Evolutionary conservation across 2,113 vertebrate genomes (phyloP), one percentile per base, ranked within the genome.

Genomic region (Rhodinocichla rosea): DNA sequence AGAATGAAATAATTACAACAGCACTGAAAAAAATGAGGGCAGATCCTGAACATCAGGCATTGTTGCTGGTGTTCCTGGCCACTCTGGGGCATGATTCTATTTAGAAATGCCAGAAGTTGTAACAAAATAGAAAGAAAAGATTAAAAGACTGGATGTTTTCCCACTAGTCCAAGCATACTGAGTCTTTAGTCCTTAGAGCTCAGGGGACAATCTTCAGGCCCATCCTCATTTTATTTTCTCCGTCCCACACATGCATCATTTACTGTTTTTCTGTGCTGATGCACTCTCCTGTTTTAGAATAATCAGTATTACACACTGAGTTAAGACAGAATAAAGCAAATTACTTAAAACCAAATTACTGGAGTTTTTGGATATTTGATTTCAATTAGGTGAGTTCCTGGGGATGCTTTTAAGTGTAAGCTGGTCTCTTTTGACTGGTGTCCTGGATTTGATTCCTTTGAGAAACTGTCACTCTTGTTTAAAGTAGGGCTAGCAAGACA

Each of bases 111-210:
- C 42, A 60, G 52, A 75, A 90, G 15, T 30, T 64, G 9, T 86
- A 76, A 80, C 28, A 69, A 90, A 86, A 79, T 70, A 15, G 10
- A 55, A 24, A 67, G 30, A 39, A 83, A 40, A 62, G 13, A 3
- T 32, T 88, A 28, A 15, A 42, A 52, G 64, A 52, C 15, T 35
- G 55, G 7, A 5, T 74, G 11, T 86, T 92, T 89, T 83, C 37
- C 32, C 20, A 16, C 9, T 83, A 9, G 53, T 83, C 9, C 0
- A 1, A 33, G 16, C 10, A 23, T 62, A 62, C 14, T 2, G 2
- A 33, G 12, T 75, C 50, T 49, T 71, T 9, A 21, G 28, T 45
- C 35, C 6, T 49, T 55, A 64, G 52, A 71, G 13, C 18, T 50
- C 52, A 30, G 35, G 50, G 9, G 9, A 37, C 44, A 20, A 11